These are phyloP conservation scores for Spermophilus dauricus DNA, from an alignment of 2,113 vertebrate species.

Conservation along the genomic window DNA sequence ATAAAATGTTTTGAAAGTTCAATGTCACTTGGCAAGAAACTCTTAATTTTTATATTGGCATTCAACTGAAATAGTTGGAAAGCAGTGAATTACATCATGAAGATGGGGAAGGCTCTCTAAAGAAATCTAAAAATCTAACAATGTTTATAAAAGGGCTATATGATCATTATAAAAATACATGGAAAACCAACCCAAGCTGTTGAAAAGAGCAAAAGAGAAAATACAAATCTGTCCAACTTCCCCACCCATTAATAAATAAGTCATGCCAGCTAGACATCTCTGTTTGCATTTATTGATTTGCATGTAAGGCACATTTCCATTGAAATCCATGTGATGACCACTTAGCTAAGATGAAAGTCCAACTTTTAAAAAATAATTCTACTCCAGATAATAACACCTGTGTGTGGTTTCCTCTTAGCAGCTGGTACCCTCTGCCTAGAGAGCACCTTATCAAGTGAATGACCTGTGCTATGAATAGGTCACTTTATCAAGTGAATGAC, in stretches of 20 bases:
- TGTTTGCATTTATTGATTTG: neutral
- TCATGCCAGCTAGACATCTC: neutral
- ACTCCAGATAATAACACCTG: neutral
- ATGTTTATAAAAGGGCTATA: neutral
- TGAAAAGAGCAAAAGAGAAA: conserved; percentile 24
- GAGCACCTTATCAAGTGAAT: neutral
- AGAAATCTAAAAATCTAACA: neutral
- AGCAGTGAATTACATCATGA: neutral
- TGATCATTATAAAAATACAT: neutral
- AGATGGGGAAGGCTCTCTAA: neutral
- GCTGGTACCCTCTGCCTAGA: neutral
- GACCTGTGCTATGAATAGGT: neutral
- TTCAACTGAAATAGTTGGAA: neutral
- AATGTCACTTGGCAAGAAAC: neutral
- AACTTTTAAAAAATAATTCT: neutral
- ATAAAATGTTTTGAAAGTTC: neutral
- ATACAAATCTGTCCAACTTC: too few relatives aligned
- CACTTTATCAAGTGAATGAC: too few relatives aligned
- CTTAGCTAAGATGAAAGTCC: neutral
- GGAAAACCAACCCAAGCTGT: neutral
- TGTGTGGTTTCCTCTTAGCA: neutral
- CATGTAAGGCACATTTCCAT: neutral
- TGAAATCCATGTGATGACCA: neutral
- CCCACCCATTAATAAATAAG: neutral
- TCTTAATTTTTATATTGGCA: neutral